Percentiles rank a stretch among this genome's conserved stretches.
Evolutionary conservation across 2,113 vertebrate species (phyloP).

Genomic region (Orientallactaga bullata): DNA sequence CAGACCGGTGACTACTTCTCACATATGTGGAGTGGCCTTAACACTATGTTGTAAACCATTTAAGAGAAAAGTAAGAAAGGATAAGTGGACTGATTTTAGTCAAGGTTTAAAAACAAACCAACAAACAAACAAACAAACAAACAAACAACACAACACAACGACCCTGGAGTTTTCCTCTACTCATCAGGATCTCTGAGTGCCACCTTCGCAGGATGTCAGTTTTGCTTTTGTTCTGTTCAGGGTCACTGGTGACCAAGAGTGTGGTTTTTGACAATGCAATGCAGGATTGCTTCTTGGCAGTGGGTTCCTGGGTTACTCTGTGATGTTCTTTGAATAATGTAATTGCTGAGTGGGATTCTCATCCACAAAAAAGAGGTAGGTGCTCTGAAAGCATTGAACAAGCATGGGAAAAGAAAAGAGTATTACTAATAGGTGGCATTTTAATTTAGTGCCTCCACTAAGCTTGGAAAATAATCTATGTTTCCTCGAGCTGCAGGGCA

Average conservation of each 20-base stretch:
- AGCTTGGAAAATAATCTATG: slow-evolving; percentile 66
- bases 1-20: not conserved
- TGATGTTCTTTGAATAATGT: slow-evolving; percentile 41
- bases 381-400: slow-evolving; percentile 50
- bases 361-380: slow-evolving; percentile 17
- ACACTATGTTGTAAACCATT: not conserved
- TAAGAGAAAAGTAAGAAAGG: slow-evolving; percentile 19
- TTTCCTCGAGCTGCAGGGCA: slow-evolving; percentile 47
- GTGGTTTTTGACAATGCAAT: not conserved
- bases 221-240: slow-evolving; percentile 20
- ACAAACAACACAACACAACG: no score
- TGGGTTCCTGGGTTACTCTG: not conserved
- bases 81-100: not conserved
- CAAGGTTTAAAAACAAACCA: not conserved
- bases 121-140: no score
- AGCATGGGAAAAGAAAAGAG: not conserved
- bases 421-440: slow-evolving; percentile 58
- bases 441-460: slow-evolving; percentile 54
- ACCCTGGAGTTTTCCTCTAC: not conserved
- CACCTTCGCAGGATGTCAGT: not conserved
- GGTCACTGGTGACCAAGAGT: not conserved
- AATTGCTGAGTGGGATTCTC: slow-evolving; percentile 54
- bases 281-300: not conserved
- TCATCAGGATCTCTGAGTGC: not conserved
- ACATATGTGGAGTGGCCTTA: slow-evolving; percentile 6